A percentile compares a stretch with the other conserved stretches of the same genome.
These are phyloP conservation scores for Dioctria linearis DNA, from an alignment of 2,888 invertebrate species.

Conservation along the genomic window DNA sequence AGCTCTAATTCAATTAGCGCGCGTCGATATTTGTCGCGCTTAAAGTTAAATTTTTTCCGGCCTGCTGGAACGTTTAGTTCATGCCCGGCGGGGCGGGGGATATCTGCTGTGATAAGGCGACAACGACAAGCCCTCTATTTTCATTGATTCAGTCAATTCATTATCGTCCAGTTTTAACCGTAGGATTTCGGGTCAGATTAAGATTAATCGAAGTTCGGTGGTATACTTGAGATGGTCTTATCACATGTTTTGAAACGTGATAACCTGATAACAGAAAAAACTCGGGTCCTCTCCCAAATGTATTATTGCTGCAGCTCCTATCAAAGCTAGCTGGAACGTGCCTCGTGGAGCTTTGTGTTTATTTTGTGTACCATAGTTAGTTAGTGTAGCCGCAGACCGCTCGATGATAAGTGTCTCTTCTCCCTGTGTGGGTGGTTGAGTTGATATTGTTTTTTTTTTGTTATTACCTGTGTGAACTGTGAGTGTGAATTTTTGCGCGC, in stretches of 20 bases:
- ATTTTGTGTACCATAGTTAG: background rate
- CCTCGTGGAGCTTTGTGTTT: conserved; percentile 2
- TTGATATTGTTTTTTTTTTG: conserved; percentile 9
- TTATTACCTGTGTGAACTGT: background rate
- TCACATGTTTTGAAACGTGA: conserved; percentile 35
- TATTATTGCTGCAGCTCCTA: too few relatives aligned
- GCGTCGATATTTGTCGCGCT: conserved; percentile 17
- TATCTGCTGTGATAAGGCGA: conserved; percentile 18
- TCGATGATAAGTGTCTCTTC: too few relatives aligned
- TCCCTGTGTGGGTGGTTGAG: background rate
- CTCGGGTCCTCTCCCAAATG: too few relatives aligned
- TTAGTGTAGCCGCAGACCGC: background rate
- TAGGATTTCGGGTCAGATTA: background rate
- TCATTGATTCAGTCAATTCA: conserved; percentile 26
- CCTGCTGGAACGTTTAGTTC: background rate
- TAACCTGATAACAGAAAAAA: background rate
- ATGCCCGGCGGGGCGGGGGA: background rate
- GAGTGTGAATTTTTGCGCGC: conserved; percentile 37
- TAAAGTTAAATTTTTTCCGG: conserved; percentile 2
- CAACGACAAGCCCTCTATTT: background rate
- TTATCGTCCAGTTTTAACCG: background rate
- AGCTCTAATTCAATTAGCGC: conserved; percentile 46
- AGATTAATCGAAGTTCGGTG: background rate
- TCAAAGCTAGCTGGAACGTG: background rate
- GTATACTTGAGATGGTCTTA: background rate